Evolutionary conservation across 2,888 invertebrate genomes (phyloP).

Genomic region (Cryptophagus acutangulus): DNA sequence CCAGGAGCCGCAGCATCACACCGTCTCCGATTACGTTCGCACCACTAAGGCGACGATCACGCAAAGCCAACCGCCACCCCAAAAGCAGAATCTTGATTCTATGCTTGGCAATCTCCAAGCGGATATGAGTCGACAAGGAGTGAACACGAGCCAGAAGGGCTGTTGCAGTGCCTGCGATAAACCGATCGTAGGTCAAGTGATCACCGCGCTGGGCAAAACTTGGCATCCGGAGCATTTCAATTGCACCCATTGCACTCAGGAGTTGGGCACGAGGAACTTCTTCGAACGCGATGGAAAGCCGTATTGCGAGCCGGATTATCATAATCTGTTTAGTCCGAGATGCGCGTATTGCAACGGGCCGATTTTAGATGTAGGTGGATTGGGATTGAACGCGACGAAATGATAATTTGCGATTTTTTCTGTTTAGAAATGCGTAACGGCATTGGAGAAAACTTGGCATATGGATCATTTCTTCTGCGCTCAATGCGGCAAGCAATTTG

Average conservation of each 20-base stretch:
- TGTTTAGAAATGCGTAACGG: constrained; percentile 95
- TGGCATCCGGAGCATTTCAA: constrained; percentile 99
- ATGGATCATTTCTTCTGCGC: constrained; percentile 99
- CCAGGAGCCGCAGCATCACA: constrained; percentile 60
- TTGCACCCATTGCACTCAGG: constrained; percentile 95
- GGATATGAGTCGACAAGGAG: constrained; percentile 98
- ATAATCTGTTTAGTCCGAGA: constrained; percentile 95
- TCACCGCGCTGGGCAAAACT: constrained; percentile 94
- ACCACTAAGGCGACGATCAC: constrained; percentile 51
- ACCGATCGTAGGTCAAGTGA: constrained; percentile 97
- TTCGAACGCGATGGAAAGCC: constrained; percentile 96
- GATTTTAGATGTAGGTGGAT: constrained; percentile 80
- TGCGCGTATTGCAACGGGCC: constrained; percentile 99
- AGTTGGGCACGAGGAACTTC: constrained; percentile 95
- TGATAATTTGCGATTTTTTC: constrained; percentile 15
- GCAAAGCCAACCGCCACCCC: constrained; percentile 41
- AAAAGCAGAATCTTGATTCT: constrained; percentile 54
- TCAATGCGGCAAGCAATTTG: constrained; percentile 94
- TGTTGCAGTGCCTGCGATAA: constrained; percentile 99
- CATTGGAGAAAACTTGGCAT: constrained; percentile 96
- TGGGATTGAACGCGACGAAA: not conserved
- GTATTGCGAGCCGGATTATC: constrained; percentile 98
- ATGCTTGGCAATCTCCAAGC: constrained; percentile 93
- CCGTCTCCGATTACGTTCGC: constrained; percentile 68
- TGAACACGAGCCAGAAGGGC: constrained; percentile 97